Evolutionary conservation across 2,888 invertebrate species (phyloP), one percentile per base, ranked within the genome.

Genomic region (Bibio marci): DNA sequence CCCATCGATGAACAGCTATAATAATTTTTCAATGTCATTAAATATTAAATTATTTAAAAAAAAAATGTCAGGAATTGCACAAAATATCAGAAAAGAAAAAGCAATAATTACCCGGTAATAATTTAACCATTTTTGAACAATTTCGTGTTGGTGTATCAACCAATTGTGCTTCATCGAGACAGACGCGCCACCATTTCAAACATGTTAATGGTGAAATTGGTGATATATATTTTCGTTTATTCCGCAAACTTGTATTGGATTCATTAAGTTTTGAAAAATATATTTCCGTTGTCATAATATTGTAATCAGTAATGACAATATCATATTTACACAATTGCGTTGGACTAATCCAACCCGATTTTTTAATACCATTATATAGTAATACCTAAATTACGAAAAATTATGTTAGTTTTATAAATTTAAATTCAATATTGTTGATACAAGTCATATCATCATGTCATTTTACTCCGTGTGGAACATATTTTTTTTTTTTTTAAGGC

Each of bases 91-190:
- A n/a, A n/a, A n/a, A n/a, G n/a, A n/a, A n/a, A n/a, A 25, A 15
- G 6, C 4, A 11, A 19, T 4, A 15, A 27, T 31, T 45, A 53
- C 54, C 49, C 14, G 58, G 54, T 38, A 62, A 39, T 33, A 48
- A 46, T 6, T 52, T 48, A 2, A 56, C 57, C 49, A 60, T 49
- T 48, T 67, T 63, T 0, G 76, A 70, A 2, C 73, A 67, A 50
- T 68, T 62, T 2, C 68, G 62, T 1, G 64, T 60, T 3, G 65
- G 62, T 36, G 68, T 64, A 51, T 82, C 80, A 1, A 81, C 76
- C 69, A 80, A 75, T 64, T 85, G 85, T 5, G 81, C 82, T 60
- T 85, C 85, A 57, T 85, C 85, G 19, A 82, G 58, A 51, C 78
- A 72, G 38, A 82, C 66, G 40, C 83, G 64, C 81, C 81, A 82